Evolutionary conservation across 2,797 vertebrate genomes (phyloP), one percentile per base, ranked within the genome.

Genomic region (Melanotaenia boesemani): DNA sequence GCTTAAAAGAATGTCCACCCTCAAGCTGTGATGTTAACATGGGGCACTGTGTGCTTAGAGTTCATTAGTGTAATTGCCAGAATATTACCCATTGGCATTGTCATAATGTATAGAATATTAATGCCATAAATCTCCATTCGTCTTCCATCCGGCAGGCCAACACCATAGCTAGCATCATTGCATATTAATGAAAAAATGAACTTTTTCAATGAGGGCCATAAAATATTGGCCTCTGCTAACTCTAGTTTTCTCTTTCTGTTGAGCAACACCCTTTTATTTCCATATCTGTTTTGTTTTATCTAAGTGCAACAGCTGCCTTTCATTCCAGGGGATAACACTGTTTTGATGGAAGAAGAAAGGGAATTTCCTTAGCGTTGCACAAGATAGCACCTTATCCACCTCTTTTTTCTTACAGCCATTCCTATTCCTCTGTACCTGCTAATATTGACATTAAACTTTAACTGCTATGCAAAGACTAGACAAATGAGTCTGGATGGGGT

Each of bases 61-160:
- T 88, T 92, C 92, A 93, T 91, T 90, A 88, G 86, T 86, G 79
- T 91, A 88, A 92, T 92, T 90, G 86, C 80, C 72, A 82, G 77
- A 88, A 90, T 91, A 91, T 90, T 81, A 85, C 81, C 90, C 88
- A 88, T 78, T 90, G 90, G 86, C 86, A 78, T 77, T 84, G 86
- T 83, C 89, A 84, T 89, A 88, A 88, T 87, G 80, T 89, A 88
- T 87, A 76, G 82, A 90, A 91, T 90, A 89, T 88, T 89, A 91
- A 92, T 85, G 74, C 73, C 65, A 80, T 86, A 89, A 90, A 88
- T 88, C 85, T 86, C 68, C 79, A 87, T 86, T 80, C 61, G 59
- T 79, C 74, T 73, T 63, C 55, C 63, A 67, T 86, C 72, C 76
- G 79, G 65, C 30, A 10, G 67, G 59, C 73, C 57, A 66, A 69